Conservation (phyloP, 2,113 vertebrate species). For the Rhinoptilus africanus region DNA sequence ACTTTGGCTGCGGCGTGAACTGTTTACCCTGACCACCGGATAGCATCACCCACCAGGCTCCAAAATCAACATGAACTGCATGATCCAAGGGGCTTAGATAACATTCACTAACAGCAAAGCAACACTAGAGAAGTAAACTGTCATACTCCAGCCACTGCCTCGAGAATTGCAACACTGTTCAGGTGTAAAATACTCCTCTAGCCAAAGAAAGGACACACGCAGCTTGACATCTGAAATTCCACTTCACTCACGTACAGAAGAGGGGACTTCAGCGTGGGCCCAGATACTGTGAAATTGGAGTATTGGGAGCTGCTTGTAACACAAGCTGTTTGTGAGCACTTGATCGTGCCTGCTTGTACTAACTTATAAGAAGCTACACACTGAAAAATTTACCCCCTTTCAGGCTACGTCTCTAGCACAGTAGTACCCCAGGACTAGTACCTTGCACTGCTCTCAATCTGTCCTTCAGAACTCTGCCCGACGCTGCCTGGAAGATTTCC, state of each 20-base stretch:
- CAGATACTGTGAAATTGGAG: not conserved
- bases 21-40: not conserved
- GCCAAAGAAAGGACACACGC: not conserved
- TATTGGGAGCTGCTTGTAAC: not conserved
- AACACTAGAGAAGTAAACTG: not conserved
- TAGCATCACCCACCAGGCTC: not conserved
- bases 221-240: not conserved
- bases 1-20: slow-evolving; percentile 50
- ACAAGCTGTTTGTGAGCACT: not conserved
- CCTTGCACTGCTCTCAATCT: not conserved
- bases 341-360: not conserved
- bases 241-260: not conserved
- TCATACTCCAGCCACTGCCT: not conserved
- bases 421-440: not conserved
- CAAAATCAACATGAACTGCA: slow-evolving; percentile 49
- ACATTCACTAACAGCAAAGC: not conserved
- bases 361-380: not conserved
- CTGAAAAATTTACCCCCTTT: not conserved
- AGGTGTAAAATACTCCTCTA: not conserved
- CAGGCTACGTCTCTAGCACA: not conserved
- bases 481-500: slow-evolving; percentile 20
- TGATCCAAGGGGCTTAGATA: not conserved
- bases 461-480: not conserved
- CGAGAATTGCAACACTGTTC: not conserved
- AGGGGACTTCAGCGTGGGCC: not conserved